Conservation (phyloP, 2,113 vertebrate species). For the Poecile atricapillus region DNA sequence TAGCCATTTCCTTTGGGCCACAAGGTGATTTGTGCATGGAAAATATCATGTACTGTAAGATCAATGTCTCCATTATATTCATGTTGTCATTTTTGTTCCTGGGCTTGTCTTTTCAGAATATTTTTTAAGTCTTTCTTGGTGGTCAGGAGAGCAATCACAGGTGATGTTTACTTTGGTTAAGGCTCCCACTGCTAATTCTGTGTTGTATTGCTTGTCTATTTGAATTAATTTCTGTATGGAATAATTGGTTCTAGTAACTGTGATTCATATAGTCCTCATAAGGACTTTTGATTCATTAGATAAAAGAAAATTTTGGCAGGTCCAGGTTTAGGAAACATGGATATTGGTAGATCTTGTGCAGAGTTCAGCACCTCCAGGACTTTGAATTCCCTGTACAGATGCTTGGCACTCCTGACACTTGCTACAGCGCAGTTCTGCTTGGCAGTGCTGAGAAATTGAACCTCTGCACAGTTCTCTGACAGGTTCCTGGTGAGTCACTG, state of each 20-base stretch:
- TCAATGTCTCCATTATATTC: background rate
- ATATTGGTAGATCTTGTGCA: background rate
- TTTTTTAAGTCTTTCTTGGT: background rate
- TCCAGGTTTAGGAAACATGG: background rate
- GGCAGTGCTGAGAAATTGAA: background rate
- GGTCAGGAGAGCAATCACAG: background rate
- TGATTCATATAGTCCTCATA: background rate
- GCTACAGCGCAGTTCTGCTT: background rate
- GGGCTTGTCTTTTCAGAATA: background rate
- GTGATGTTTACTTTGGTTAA: background rate
- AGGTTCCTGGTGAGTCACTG: background rate
- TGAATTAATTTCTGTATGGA: background rate
- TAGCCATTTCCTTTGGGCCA: background rate
- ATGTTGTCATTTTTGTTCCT: background rate
- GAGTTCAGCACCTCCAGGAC: background rate
- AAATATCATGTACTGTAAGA: background rate
- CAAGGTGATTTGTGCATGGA: background rate
- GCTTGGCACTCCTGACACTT: background rate
- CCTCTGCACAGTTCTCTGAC: background rate
- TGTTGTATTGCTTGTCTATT: background rate
- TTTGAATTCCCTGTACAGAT: background rate
- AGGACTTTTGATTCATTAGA: background rate
- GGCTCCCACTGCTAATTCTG: background rate
- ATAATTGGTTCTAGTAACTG: background rate
- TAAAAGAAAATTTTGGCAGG: background rate